Evolutionary conservation across 2,888 invertebrate species (phyloP).

Genomic region (Spisula subtruncata): DNA sequence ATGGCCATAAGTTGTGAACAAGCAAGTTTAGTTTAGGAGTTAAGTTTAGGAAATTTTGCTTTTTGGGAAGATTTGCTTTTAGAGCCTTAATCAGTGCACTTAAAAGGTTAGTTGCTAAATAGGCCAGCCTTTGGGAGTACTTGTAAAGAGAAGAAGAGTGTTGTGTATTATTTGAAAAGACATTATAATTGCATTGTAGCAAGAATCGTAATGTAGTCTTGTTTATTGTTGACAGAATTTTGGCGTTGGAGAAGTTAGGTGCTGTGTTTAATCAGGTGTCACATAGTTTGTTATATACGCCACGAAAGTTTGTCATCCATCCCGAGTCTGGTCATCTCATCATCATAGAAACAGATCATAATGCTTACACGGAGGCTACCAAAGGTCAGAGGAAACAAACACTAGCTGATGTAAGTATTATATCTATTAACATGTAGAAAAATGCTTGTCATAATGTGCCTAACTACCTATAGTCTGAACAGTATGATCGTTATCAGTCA

Average conservation of each 20-base stretch:
- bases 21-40: no score
- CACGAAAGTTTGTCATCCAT: conserved; percentile 97
- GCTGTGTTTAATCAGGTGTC: conserved; percentile 98
- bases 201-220: background rate
- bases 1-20: conserved; percentile 26
- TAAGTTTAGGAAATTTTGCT: no score
- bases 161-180: no score
- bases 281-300: conserved; percentile 97
- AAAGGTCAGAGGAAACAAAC: conserved; percentile 97
- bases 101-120: no score
- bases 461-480: no score
- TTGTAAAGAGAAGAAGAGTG: no score
- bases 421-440: background rate
- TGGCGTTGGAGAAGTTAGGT: conserved; percentile 98
- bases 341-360: conserved; percentile 98
- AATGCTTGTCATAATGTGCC: no score
- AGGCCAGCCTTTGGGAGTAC: no score
- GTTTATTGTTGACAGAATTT: conserved; percentile 90
- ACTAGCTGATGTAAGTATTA: conserved; percentile 93
- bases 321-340: conserved; percentile 96
- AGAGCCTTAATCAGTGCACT: no score
- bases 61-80: no score
- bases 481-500: no score
- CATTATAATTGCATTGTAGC: no score
- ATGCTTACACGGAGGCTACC: conserved; percentile 98